phyloP scores from a whole-genome alignment of 1,140 invertebrate genomes.

The Sogatella furcifera region DNA sequence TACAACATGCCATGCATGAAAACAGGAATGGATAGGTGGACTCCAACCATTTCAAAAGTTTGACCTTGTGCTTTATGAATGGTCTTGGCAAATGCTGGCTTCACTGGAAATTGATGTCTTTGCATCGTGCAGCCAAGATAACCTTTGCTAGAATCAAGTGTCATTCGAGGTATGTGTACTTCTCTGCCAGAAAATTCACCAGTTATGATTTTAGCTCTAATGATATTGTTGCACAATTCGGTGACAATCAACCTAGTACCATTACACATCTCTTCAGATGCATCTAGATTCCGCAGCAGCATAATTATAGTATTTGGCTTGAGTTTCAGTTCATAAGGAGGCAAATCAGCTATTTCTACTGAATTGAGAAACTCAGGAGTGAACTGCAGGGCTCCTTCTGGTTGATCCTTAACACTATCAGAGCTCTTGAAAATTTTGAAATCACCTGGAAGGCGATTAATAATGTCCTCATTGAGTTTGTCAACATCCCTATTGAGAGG shows the following conservation, averaged over 20 bases:
- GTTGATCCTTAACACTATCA: too few species aligned
- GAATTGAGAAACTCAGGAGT: too few species aligned
- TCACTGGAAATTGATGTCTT: conserved; percentile 24
- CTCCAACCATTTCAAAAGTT: conserved; percentile 13
- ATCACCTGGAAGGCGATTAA: too few species aligned
- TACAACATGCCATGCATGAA: conserved; percentile 15
- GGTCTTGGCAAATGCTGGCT: conserved; percentile 39
- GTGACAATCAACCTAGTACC: conserved; percentile 18
- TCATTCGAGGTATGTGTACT: conserved; percentile 14
- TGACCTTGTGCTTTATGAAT: conserved; percentile 36
- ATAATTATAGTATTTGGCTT: conserved; percentile 17
- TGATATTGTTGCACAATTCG: conserved; percentile 16
- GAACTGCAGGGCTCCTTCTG: too few species aligned
- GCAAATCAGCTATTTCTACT: too few species aligned
- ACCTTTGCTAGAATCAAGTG: conserved; percentile 12
- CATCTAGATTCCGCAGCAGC: conserved; percentile 19
- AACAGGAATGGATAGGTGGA: conserved; percentile 10
- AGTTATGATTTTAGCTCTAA: conserved; percentile 20
- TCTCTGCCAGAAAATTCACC: conserved; percentile 14
- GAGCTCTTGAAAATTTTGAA: too few species aligned
- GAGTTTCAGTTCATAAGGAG: too few species aligned
- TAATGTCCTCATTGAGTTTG: too few species aligned
- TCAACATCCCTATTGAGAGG: too few species aligned
- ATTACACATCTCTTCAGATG: conserved; percentile 20
- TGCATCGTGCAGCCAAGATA: conserved; percentile 13